Conservation (phyloP, 2,888 invertebrate genomes). For the Zele albiditarsus region DNA sequence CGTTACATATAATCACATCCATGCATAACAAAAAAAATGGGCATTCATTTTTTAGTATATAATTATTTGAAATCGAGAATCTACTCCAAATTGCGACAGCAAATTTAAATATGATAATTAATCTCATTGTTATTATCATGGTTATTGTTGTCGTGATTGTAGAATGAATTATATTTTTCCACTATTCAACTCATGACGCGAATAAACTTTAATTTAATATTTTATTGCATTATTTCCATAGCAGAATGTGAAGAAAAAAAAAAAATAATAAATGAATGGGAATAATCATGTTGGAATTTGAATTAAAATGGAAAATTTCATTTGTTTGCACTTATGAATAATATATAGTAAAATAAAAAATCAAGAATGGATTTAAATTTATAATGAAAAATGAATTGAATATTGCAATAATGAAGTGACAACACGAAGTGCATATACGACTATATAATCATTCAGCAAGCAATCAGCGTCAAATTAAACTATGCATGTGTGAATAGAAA, state of each 20-base stretch:
- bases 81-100: too few relatives aligned
- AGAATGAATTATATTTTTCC: too few relatives aligned
- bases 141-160: too few relatives aligned
- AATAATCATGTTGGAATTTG: not conserved
- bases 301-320: not conserved
- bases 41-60: too few relatives aligned
- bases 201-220: too few relatives aligned
- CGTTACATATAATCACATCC: too few relatives aligned
- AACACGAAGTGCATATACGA: not conserved
- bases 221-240: too few relatives aligned
- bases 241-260: not conserved
- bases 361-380: not conserved
- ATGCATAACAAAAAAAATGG: too few relatives aligned
- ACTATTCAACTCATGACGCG: too few relatives aligned
- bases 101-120: too few relatives aligned
- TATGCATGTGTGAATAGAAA: constrained; percentile 39
- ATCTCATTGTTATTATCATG: too few relatives aligned
- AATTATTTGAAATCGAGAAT: too few relatives aligned
- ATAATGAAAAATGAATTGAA: not conserved
- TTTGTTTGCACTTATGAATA: not conserved
- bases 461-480: constrained; percentile 45
- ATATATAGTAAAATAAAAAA: not conserved
- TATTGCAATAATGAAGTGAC: not conserved
- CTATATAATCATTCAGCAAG: constrained; percentile 25
- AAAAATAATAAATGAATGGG: not conserved